Percentiles rank a stretch among this genome's conserved stretches.
Conservation (phyloP, 2,888 invertebrate species). For the Cantharis nigra region DNA sequence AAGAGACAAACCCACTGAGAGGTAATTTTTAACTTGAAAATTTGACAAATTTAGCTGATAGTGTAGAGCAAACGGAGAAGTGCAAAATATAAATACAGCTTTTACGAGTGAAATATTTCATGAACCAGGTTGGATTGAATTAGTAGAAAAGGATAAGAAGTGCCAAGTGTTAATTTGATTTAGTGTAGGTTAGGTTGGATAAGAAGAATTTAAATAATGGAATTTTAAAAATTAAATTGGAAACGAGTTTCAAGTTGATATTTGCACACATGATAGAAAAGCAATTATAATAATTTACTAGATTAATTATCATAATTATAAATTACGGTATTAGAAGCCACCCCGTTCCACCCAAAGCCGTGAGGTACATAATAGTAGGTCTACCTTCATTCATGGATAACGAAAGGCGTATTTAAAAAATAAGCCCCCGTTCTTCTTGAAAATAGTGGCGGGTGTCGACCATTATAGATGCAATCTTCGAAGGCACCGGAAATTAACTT, state of each 20-base stretch:
- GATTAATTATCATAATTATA: conserved; percentile 27
- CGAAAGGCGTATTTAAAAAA: conserved; percentile 10
- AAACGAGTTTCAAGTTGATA: background rate
- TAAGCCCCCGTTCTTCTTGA: background rate
- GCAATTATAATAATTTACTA: conserved; percentile 19
- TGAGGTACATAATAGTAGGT: conserved; percentile 25
- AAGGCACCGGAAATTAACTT: conserved; percentile 30
- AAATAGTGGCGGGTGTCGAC: conserved; percentile 14
- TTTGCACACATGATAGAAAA: conserved; percentile 8
- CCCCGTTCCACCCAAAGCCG: conserved; percentile 25
- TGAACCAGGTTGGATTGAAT: no score
- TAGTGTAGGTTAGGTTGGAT: background rate
- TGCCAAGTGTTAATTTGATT: background rate
- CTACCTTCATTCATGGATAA: conserved; percentile 33
- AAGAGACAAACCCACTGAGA: no score
- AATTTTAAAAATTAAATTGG: background rate
- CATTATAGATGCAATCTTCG: conserved; percentile 22
- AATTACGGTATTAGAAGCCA: conserved; percentile 21
- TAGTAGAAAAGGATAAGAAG: no score
- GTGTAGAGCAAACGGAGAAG: no score
- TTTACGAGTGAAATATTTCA: no score
- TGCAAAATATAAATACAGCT: no score
- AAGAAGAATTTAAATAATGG: background rate
- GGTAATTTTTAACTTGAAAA: no score
- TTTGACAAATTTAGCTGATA: no score